Evolutionary conservation across 2,888 invertebrate species (phyloP).

Genomic region (Agrochola macilenta): DNA sequence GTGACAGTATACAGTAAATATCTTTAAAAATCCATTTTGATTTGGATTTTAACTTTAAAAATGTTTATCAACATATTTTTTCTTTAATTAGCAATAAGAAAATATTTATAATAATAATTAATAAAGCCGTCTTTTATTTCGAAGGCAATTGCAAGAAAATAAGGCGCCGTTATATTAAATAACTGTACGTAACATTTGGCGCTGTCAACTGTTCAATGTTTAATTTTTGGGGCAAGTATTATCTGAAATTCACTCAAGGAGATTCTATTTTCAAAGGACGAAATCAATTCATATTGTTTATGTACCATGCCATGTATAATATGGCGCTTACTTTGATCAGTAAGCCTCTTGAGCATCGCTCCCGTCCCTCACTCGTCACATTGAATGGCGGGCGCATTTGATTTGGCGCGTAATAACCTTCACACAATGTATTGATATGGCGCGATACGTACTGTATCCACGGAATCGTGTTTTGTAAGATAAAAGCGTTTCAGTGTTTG

Average conservation of each 20-base stretch:
- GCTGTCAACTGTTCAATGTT: constrained; percentile 43
- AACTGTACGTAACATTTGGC: constrained; percentile 44
- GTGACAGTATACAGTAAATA: constrained; percentile 73
- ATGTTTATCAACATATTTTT: constrained; percentile 62
- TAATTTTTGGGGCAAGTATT: constrained; percentile 15
- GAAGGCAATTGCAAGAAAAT: constrained; percentile 22
- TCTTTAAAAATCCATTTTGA: constrained; percentile 79
- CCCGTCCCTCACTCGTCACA: constrained; percentile 12
- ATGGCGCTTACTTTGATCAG: constrained; percentile 10
- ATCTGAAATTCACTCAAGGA: constrained; percentile 12
- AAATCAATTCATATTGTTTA: constrained; percentile 19
- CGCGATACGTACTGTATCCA: constrained; percentile 52
- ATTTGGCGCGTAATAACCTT: constrained; percentile 45
- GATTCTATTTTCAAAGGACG: constrained; percentile 1
- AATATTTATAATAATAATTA: too few species aligned
- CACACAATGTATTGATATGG: constrained; percentile 49
- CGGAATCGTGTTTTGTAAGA: constrained; percentile 71
- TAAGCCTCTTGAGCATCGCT: constrained; percentile 29
- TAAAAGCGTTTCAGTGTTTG: constrained; percentile 82
- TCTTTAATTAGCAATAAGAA: constrained; percentile 53
- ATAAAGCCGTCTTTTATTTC: constrained; percentile 33
- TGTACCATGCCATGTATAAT: constrained; percentile 7
- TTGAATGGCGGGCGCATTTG: constrained; percentile 39
- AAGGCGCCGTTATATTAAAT: constrained; percentile 41
- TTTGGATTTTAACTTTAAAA: constrained; percentile 74